Evolutionary conservation across 2,888 invertebrate species (phyloP).

Genomic region (Pheosia gnoma): DNA sequence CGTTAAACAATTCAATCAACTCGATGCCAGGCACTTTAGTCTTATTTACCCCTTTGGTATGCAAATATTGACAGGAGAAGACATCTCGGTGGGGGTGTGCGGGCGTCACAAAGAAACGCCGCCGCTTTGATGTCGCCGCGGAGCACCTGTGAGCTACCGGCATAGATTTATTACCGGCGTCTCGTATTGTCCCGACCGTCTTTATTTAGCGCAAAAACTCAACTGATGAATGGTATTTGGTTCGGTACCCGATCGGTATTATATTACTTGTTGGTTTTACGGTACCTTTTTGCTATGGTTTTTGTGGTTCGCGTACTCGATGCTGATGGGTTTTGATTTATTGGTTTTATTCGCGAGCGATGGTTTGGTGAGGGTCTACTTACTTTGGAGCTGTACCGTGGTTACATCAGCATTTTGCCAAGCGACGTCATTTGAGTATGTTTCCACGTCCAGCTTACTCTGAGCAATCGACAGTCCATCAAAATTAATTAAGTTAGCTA

Average conservation of each 20-base stretch:
- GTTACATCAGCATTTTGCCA: too few relatives aligned
- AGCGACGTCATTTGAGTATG: too few relatives aligned
- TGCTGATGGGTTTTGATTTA: background rate
- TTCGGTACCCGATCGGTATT: constrained; percentile 5
- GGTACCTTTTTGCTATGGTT: constrained; percentile 3
- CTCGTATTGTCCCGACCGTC: constrained; percentile 7
- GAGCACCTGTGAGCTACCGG: constrained; percentile 53
- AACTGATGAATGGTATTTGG: constrained; percentile 6
- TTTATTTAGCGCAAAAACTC: constrained; percentile 7
- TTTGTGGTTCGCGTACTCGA: background rate
- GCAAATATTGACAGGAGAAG: constrained; percentile 61
- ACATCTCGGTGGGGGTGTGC: constrained; percentile 19
- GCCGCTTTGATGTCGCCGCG: constrained; percentile 66
- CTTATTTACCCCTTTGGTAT: constrained; percentile 56
- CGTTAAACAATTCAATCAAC: constrained; percentile 40
- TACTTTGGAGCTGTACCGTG: too few relatives aligned
- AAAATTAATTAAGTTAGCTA: too few relatives aligned
- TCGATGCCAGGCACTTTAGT: constrained; percentile 44
- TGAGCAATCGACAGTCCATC: too few relatives aligned
- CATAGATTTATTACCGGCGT: constrained; percentile 10
- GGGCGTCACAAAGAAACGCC: constrained; percentile 56
- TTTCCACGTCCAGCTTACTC: too few relatives aligned
- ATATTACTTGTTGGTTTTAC: constrained; percentile 6
- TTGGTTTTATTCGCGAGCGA: background rate
- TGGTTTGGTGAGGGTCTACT: background rate